Evolutionary conservation across 2,888 invertebrate species (phyloP).

Genomic region (Limnephilus marmoratus): DNA sequence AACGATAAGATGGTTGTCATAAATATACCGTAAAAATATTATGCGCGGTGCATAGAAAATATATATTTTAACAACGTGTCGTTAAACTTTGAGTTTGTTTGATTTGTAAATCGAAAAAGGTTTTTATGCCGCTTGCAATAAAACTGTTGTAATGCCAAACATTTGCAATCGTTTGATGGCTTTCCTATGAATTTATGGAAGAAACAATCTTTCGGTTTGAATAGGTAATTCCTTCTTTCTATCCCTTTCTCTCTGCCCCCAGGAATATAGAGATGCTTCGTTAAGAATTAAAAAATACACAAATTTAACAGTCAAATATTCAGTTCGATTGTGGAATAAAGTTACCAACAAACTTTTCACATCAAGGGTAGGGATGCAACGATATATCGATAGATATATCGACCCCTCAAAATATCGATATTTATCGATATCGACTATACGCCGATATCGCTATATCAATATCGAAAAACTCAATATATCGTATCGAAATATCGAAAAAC

Average conservation of each 20-base stretch:
- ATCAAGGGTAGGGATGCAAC: no score
- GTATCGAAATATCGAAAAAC: no score
- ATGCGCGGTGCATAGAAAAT: conserved; percentile 58
- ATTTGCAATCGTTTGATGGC: not conserved
- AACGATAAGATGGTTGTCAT: conserved; percentile 53
- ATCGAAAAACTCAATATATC: no score
- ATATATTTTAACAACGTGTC: conserved; percentile 41
- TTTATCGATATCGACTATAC: no score
- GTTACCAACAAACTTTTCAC: not conserved
- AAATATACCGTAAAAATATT: conserved; percentile 60
- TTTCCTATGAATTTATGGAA: not conserved
- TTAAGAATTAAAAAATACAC: not conserved
- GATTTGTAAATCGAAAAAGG: conserved; percentile 49
- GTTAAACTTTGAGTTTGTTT: conserved; percentile 58
- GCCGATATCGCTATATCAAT: no score
- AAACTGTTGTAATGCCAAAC: not conserved
- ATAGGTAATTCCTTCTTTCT: not conserved
- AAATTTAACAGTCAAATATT: not conserved
- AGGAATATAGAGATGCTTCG: not conserved
- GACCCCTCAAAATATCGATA: no score
- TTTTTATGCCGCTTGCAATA: conserved; percentile 16
- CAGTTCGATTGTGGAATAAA: not conserved
- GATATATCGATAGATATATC: no score
- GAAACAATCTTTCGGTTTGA: not conserved
- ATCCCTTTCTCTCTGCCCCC: not conserved